Base-by-base conservation (phyloP, 2,888 invertebrate genomes). In the Blera fallax region DNA sequence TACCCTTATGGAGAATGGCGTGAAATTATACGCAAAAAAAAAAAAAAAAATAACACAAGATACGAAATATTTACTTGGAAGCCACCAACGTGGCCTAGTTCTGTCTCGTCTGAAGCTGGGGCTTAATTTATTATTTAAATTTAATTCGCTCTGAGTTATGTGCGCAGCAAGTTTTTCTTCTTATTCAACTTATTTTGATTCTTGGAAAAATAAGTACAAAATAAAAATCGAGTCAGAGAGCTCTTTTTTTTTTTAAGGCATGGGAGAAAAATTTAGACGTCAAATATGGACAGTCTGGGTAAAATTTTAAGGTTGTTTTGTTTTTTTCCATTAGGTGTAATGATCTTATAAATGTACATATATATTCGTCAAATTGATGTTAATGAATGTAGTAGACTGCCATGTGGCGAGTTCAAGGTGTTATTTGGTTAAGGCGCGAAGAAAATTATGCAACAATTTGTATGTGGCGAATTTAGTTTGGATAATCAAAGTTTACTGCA, bases 31-130 rank as follows among this genome's bases (percentile, higher is more conserved):
- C n/a, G 18, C 16, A 27, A 74, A 48, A 24, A 8, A 45, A 52
- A n/a, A 48, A 24, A 10, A 14, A 64, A 32, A 67, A 14, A n/a
- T n/a, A n/a, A n/a, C n/a, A n/a, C n/a, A n/a, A n/a, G n/a, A n/a
- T n/a, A n/a, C n/a, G n/a, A n/a, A n/a, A 32, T 32, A 32, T 32
- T 32, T 8, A 69, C 40, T 70, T 65, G 56, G 34, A 84, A 84
- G 70, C 70, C 74, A 78, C 74, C 79, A 84, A 70, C 79, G 64
- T 84, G 84, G 84, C 84, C 84, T 84, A 84, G 84, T 84, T 74
- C 34, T 74, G 74, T 84, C 79, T 69, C 64, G 69, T 52, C 72
- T 70, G 69, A 65, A 79, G 37, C 50, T 40, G 56, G 16, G 64
- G 74, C 79, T 74, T 70, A 79, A 79, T 76, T 79, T 76, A 79